These are phyloP conservation scores for Pipa parva DNA, from an alignment of 2,113 vertebrate genomes.

Conservation along the genomic window DNA sequence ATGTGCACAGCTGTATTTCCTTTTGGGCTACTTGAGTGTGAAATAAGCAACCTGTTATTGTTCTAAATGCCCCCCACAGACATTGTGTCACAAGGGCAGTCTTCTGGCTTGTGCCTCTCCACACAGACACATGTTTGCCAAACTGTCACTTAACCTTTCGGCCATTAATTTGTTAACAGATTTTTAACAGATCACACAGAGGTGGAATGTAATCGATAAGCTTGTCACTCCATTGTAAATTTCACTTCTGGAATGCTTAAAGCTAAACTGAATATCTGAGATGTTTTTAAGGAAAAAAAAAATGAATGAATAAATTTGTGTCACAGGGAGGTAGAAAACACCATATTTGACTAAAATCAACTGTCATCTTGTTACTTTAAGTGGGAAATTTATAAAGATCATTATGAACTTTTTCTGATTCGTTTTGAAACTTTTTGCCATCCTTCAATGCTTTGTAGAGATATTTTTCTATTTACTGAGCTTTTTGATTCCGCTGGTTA, in stretches of 20 bases:
- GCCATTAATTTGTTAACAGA: constrained; percentile 54
- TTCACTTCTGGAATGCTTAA: constrained; percentile 31
- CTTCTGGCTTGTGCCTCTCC: constrained; percentile 45
- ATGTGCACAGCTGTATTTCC: constrained; percentile 50
- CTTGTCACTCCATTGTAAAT: constrained; percentile 34
- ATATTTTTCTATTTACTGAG: too few species aligned
- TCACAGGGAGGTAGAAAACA: too few species aligned
- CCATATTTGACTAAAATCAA: too few species aligned
- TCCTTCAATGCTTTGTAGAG: too few species aligned
- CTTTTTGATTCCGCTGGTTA: too few species aligned
- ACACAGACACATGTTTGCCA: constrained; percentile 53
- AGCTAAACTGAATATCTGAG: neutral
- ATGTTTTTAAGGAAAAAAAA: too few species aligned
- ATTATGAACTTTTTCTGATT: too few species aligned
- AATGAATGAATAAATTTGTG: too few species aligned
- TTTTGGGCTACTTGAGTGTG: constrained; percentile 44
- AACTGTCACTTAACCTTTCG: constrained; percentile 58
- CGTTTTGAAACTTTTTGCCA: too few species aligned
- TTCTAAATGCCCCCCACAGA: constrained; percentile 31
- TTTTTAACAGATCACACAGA: constrained; percentile 45
- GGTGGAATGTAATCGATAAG: constrained; percentile 28
- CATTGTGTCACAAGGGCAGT: constrained; percentile 45
- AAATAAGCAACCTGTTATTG: constrained; percentile 47
- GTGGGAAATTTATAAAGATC: too few species aligned
- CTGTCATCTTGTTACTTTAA: too few species aligned